Evolutionary conservation across 2,888 invertebrate species (phyloP).

Genomic region (Luffia ferchaultella): DNA sequence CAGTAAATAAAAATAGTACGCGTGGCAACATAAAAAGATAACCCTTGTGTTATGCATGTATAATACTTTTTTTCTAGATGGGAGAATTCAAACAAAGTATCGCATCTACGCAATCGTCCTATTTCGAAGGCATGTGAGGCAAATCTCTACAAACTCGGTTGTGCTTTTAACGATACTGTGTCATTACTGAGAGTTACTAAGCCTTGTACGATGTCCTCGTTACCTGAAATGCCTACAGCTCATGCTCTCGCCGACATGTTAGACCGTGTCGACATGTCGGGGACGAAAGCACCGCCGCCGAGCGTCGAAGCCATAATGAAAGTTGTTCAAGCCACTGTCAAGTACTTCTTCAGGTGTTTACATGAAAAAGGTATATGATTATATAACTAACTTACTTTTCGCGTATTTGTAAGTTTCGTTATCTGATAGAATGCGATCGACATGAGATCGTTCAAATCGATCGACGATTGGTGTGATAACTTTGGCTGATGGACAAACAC

Average conservation of each 20-base stretch:
- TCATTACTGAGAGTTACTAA: slow-evolving; percentile 25
- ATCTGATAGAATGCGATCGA: too few relatives aligned
- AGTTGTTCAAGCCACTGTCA: slow-evolving; percentile 74
- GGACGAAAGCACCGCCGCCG: slow-evolving; percentile 63
- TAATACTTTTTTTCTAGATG: slow-evolving; percentile 45
- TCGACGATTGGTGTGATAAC: too few relatives aligned
- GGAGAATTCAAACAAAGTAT: slow-evolving; percentile 63
- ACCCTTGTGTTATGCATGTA: not conserved
- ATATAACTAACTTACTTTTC: not conserved
- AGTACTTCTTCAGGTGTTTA: slow-evolving; percentile 80
- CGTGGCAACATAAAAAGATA: too few relatives aligned
- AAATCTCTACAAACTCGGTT: slow-evolving; percentile 29
- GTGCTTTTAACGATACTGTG: slow-evolving; percentile 27
- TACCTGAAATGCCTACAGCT: slow-evolving; percentile 36
- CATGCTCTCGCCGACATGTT: slow-evolving; percentile 57
- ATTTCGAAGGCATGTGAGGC: slow-evolving; percentile 42
- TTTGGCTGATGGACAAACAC: too few relatives aligned
- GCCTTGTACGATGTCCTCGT: slow-evolving; percentile 23
- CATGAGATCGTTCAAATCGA: too few relatives aligned
- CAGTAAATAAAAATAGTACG: too few relatives aligned
- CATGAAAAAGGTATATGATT: slow-evolving; percentile 66
- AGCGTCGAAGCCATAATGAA: slow-evolving; percentile 73
- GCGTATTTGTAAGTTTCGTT: too few relatives aligned
- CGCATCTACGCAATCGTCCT: slow-evolving; percentile 36
- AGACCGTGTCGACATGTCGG: slow-evolving; percentile 71